Evolutionary conservation across 2,888 invertebrate genomes (phyloP), one percentile per base, ranked within the genome.

Genomic region (Drosophila mettleri): DNA sequence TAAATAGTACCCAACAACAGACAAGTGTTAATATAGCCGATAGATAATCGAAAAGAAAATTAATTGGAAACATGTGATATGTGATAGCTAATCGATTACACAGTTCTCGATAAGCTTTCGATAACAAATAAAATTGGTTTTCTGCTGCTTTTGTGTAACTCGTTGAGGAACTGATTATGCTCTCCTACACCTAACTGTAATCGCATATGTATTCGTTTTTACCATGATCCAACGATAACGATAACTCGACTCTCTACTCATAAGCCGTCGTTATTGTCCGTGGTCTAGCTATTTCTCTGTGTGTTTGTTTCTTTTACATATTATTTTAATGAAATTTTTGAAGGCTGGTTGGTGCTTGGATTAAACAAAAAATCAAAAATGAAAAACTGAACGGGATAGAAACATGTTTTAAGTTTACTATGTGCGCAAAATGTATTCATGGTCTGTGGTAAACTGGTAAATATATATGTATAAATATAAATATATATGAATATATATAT

Each of bases 271-370:
- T 60, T 65, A 16, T 64, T 79, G 59, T 75, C 55, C 55, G 36
- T 52, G 62, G 55, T 46, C 53, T 57, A 62, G 65, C 57, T 77
- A 31, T 33, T 9, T 80, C n/a, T 27, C 24, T 78, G 78, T 78
- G 77, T 79, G 74, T 79, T 68, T 36, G 74, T 52, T 41, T 62
- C 49, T 57, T 22, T 61, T 46, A 54, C n/a, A n/a, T n/a, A 60
- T 57, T 67, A 55, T 58, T 59, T 59, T 58, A 53, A 43, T 43
- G 49, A 67, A 54, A 77, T 78, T 84, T 74, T 87, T 72, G 83
- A 78, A 86, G 84, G 85, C 88, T 78, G 91, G 76, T 77, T 91
- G 90, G 90, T 90, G 91, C 89, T 89, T 90, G 91, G 90, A 80
- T 64, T 77, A 78, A 79, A 81, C 58, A 79, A 78, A 67, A 45